Base-by-base conservation (phyloP, 2,888 invertebrate genomes). In the Mycalesis mineus region DNA sequence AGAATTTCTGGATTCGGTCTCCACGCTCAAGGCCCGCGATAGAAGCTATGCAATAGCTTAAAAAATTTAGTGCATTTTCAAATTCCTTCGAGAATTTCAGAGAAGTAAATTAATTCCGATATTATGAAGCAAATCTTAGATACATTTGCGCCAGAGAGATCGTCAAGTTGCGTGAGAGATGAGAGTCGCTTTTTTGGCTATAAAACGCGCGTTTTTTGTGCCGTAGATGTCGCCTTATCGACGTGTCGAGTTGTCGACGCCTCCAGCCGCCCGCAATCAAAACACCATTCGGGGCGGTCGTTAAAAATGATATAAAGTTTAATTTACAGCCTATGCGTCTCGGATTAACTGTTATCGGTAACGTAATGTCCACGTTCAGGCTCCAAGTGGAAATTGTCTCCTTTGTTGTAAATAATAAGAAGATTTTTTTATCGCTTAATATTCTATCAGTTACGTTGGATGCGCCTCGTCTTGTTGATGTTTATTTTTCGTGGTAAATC, bases 221-320 rank as follows among this genome's bases (percentile, higher is more conserved):
- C 73, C 74, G 70, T 82, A 82, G 86, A 75, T 82, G 85, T 85
- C 84, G 73, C 77, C 80, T 89, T 88, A 88, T 88, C 88, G 77
- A 76, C 84, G 83, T 87, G 89, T 86, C 78, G 87, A 87, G 82
- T 86, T 89, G 89, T 89, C 88, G 88, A 88, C 89, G 89, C 89
- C 89, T 89, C 84, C 85, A 84, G 83, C 81, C 84, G 71, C 74
- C 82, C 78, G 87, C 85, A 88, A 89, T 89, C 88, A 89, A 88
- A 89, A 88, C 87, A 87, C 85, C 86, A 88, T 88, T 87, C 82
- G 82, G 77, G 69, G 72, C 69, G 78, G 78, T 80, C 87, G 84
- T 88, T 88, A 89, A 89, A 88, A 88, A 84, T 87, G 84, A 85
- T 85, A 89, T 89, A 88, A 88, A 88, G 73, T 88, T 87, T 82